Conservation (phyloP, 2,113 vertebrate species). For the Protobothrops mucrosquamatus region DNA sequence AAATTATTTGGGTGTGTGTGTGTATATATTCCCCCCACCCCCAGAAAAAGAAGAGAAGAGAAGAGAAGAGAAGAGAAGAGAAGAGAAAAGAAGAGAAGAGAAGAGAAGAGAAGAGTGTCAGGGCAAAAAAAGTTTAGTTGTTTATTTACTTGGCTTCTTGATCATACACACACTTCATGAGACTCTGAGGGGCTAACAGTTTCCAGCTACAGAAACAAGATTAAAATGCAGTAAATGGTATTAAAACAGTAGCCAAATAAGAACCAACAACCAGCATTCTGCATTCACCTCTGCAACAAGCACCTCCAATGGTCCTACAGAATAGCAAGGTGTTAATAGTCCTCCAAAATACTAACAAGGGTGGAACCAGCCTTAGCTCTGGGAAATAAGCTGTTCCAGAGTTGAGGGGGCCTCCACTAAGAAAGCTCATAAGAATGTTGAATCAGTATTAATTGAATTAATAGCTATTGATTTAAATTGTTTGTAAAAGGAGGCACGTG, state of each 20-base stretch:
- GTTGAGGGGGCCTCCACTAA: background rate
- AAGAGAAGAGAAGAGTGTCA: background rate
- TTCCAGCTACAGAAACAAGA: background rate
- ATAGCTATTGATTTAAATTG: background rate
- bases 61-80: no score
- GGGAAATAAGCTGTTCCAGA: background rate
- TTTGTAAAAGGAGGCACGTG: background rate
- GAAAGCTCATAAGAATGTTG: background rate
- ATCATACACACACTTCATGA: background rate
- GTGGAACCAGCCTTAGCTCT: background rate
- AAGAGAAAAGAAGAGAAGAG: background rate
- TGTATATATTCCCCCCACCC: background rate
- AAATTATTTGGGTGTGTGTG: background rate
- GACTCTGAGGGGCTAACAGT: background rate
- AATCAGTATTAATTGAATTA: background rate
- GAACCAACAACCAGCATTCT: background rate
- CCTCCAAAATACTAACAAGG: background rate
- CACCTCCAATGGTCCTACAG: background rate
- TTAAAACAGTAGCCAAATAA: background rate
- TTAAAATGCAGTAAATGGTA: background rate
- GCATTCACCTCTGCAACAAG: background rate
- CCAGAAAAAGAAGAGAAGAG: no score
- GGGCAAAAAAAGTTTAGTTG: background rate
- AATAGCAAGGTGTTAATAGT: background rate
- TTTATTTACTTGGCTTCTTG: background rate